These are phyloP conservation scores for Calidris pygmaea DNA, from an alignment of 2,113 vertebrate species.

Conservation along the genomic window DNA sequence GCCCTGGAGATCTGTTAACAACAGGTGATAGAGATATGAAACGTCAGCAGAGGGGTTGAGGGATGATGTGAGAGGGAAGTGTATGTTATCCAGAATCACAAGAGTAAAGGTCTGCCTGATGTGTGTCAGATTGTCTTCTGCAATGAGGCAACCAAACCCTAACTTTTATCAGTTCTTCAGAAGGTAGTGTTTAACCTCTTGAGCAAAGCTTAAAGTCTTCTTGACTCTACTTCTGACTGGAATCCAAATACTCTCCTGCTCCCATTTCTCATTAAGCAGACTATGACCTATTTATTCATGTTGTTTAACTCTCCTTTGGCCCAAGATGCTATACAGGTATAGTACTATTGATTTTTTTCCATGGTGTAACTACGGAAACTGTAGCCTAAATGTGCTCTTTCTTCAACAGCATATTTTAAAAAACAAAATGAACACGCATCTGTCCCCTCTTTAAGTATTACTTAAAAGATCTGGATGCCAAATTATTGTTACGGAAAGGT, in stretches of 20 bases:
- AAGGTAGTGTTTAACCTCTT: not conserved
- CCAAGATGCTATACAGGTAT: not conserved
- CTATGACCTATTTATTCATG: not conserved
- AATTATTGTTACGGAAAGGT: not conserved
- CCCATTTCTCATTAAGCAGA: not conserved
- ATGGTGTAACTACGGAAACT: not conserved
- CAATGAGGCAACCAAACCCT: not conserved
- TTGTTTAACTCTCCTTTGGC: not conserved
- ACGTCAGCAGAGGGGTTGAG: not conserved
- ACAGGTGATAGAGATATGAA: not conserved
- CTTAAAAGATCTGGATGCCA: not conserved
- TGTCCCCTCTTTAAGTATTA: not conserved
- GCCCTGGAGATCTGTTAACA: not conserved
- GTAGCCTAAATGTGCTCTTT: not conserved
- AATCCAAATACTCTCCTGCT: not conserved
- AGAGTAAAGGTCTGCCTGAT: not conserved
- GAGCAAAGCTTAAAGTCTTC: not conserved
- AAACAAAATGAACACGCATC: not conserved
- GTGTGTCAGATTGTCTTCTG: not conserved
- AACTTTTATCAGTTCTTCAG: not conserved
- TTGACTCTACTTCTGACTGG: not conserved
- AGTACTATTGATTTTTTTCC: not conserved
- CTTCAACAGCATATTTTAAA: not conserved
- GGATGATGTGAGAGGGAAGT: not conserved
- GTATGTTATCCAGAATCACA: not conserved